These are phyloP conservation scores for Stictonetta naevosa DNA, from an alignment of 2,113 vertebrate species.

Conservation along the genomic window DNA sequence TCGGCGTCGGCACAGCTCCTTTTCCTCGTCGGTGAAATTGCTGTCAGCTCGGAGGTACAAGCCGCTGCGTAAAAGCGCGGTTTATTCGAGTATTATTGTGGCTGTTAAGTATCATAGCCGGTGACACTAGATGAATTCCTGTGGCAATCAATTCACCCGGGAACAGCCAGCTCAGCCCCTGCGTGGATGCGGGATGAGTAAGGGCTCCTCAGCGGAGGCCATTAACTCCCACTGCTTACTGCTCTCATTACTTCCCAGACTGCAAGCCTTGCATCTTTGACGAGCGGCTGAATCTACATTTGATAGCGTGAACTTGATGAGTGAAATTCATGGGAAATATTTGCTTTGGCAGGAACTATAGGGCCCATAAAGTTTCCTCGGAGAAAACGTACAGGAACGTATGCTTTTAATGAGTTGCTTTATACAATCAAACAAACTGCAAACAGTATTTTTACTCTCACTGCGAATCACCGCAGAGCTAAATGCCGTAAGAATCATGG, in stretches of 20 bases:
- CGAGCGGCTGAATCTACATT: conserved; percentile 32
- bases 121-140: conserved; percentile 35
- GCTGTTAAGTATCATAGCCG: background rate
- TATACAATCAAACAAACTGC: conserved; percentile 24
- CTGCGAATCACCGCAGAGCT: conserved; percentile 16
- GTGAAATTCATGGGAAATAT: conserved; percentile 48
- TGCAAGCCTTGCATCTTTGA: conserved; percentile 65
- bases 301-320: conserved; percentile 62
- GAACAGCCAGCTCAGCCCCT: conserved; percentile 44
- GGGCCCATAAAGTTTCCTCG: conserved; percentile 58
- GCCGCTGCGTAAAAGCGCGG: background rate
- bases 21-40: conserved; percentile 36
- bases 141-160: conserved; percentile 45
- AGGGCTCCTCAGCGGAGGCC: conserved; percentile 50
- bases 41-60: background rate
- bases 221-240: conserved; percentile 65
- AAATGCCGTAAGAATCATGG: background rate
- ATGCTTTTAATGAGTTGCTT: conserved; percentile 54
- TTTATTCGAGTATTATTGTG: conserved; percentile 8
- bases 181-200: conserved; percentile 35
- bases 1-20: background rate
- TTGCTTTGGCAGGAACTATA: conserved; percentile 53
- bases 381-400: background rate
- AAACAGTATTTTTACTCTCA: background rate
- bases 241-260: conserved; percentile 63